Conservation (phyloP, 2,888 invertebrate species). For the Linnaemya tessellans region DNA sequence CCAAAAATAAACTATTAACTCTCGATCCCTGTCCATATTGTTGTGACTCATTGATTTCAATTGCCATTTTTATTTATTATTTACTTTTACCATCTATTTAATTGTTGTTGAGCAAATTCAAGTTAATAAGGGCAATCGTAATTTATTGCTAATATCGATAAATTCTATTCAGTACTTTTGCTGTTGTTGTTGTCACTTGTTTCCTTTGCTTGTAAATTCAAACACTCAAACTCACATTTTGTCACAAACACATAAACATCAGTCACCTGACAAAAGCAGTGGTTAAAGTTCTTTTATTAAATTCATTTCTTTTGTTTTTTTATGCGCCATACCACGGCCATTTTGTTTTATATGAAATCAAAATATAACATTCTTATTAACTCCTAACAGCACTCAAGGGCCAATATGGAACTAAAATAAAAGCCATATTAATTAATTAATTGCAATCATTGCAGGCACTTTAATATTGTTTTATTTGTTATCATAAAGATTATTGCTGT, state of each 20-base stretch:
- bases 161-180: conserved; percentile 39
- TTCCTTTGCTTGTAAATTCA: conserved; percentile 33
- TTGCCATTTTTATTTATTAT: conserved; percentile 9
- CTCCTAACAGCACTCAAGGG: neutral
- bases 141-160: conserved; percentile 61
- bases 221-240: conserved; percentile 26
- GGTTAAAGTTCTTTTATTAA: conserved; percentile 53
- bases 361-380: conserved; percentile 36
- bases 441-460: too few species aligned
- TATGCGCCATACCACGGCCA: conserved; percentile 41
- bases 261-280: conserved; percentile 71
- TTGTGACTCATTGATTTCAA: conserved; percentile 33
- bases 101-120: conserved; percentile 1
- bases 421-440: too few species aligned
- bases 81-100: neutral
- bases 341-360: conserved; percentile 19
- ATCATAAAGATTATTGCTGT: too few species aligned
- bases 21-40: neutral
- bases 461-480: too few species aligned
- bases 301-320: conserved; percentile 44
- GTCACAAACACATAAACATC: conserved; percentile 54
- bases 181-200: conserved; percentile 20
- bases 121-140: conserved; percentile 43
- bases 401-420: too few species aligned
- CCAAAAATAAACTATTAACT: neutral